A percentile compares a stretch with the other conserved stretches of the same genome.
phyloP scores from a whole-genome alignment of 2,113 vertebrate genomes.

The Corapipo altera region DNA sequence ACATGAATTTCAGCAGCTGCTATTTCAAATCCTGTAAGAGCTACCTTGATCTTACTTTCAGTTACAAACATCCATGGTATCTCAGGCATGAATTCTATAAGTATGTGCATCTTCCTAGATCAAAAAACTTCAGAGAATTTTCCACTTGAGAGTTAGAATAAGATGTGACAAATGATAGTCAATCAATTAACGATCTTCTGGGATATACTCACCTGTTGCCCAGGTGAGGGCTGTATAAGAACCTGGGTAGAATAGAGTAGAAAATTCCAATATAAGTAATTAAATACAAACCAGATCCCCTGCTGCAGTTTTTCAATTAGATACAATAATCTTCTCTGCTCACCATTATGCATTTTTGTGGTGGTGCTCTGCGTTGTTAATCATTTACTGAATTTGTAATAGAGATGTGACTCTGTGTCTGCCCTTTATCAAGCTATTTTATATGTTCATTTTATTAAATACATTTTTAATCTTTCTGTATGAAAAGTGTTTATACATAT shows the following conservation, averaged over 20 bases:
- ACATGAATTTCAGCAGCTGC: not conserved
- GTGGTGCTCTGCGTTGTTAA: not conserved
- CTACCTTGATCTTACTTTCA: not conserved
- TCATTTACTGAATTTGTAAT: not conserved
- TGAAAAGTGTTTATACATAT: not conserved
- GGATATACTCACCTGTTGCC: not conserved
- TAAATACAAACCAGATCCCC: not conserved
- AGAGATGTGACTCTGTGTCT: not conserved
- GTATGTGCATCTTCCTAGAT: not conserved
- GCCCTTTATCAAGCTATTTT: not conserved
- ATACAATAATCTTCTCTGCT: not conserved
- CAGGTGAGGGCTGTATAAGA: not conserved
- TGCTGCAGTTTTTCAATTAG: not conserved
- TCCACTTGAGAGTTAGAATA: not conserved
- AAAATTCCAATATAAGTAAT: not conserved
- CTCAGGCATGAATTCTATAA: not conserved
- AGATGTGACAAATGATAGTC: not conserved
- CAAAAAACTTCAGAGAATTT: not conserved
- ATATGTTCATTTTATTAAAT: not conserved
- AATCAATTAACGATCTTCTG: not conserved
- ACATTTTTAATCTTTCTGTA: not conserved
- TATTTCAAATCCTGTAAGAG: not conserved
- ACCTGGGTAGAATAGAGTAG: not conserved
- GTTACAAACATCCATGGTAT: not conserved
- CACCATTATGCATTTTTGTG: not conserved